Percentiles rank a stretch among this genome's conserved stretches.
phyloP scores from a whole-genome alignment of 2,797 vertebrate species.

The Chelidonichthys spinosus region DNA sequence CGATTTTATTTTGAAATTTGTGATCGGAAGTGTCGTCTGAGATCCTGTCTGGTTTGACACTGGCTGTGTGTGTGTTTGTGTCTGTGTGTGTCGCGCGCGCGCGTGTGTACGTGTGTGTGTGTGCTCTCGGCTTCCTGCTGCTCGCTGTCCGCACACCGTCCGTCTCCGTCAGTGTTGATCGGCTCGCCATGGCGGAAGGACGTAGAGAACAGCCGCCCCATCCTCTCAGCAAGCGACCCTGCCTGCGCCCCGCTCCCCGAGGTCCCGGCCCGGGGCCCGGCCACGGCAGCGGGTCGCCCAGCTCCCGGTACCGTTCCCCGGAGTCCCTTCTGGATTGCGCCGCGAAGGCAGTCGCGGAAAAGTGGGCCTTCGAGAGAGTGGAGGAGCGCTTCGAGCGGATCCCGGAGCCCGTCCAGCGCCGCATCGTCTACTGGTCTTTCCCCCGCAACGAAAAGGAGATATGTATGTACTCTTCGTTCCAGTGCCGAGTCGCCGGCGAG shows the following conservation, averaged over 20 bases:
- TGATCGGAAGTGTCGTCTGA: constrained; percentile 34
- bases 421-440: constrained; percentile 98
- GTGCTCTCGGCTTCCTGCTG: constrained; percentile 75
- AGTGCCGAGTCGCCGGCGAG: constrained; percentile 90
- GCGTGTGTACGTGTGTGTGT: constrained; percentile 22
- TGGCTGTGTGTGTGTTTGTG: constrained; percentile 26
- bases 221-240: constrained; percentile 90
- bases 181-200: constrained; percentile 95
- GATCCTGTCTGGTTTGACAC: constrained; percentile 25
- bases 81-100: background rate
- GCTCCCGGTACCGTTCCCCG: constrained; percentile 85
- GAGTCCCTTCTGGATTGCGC: constrained; percentile 96
- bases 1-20: constrained; percentile 62
- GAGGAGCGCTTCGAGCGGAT: constrained; percentile 98
- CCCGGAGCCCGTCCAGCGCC: constrained; percentile 96
- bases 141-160: constrained; percentile 69
- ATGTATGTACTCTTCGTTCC: constrained; percentile 99
- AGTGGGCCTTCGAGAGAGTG: constrained; percentile 97
- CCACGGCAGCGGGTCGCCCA: constrained; percentile 81
- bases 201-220: constrained; percentile 90
- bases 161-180: constrained; percentile 83
- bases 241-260: constrained; percentile 89
- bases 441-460: constrained; percentile 97
- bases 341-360: constrained; percentile 95
- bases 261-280: constrained; percentile 86